Percentiles rank a stretch among this genome's conserved stretches.
phyloP scores from a whole-genome alignment of 2,888 invertebrate genomes.

The Apamea monoglypha region DNA sequence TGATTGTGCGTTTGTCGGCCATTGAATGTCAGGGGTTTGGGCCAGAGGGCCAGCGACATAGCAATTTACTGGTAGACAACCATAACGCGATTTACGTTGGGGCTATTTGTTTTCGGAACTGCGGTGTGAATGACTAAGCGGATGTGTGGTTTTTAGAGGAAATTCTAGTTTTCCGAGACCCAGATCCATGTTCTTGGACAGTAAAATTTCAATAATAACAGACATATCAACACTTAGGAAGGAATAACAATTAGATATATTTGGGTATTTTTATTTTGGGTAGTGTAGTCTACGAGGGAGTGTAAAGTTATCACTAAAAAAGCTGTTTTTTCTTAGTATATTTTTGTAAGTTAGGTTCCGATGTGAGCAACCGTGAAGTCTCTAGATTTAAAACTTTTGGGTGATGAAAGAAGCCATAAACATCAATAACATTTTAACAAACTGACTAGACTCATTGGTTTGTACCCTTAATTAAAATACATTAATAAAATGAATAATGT shows the following conservation, averaged over 20 bases:
- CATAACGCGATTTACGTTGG: constrained; percentile 48
- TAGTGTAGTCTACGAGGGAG: background rate
- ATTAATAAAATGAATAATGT: background rate
- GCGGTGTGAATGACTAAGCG: constrained; percentile 28
- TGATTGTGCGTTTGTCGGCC: constrained; percentile 73
- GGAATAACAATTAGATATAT: too few relatives aligned
- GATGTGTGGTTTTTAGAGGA: background rate
- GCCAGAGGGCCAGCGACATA: constrained; percentile 48
- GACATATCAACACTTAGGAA: background rate
- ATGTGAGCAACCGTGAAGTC: background rate
- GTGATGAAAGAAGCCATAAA: background rate
- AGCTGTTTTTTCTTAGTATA: background rate
- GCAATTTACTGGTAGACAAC: constrained; percentile 56
- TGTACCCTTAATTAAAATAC: background rate
- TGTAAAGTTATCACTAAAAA: background rate
- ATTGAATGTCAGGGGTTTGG: constrained; percentile 67
- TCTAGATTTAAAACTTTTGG: background rate
- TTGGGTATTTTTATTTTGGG: background rate
- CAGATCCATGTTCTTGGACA: background rate
- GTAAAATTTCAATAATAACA: background rate
- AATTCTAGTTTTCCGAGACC: background rate
- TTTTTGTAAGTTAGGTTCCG: background rate
- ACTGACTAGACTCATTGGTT: background rate
- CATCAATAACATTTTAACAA: background rate
- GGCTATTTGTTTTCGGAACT: constrained; percentile 39